Base-by-base conservation (phyloP, 2,113 vertebrate genomes). In the Myiagra hebetior region DNA sequence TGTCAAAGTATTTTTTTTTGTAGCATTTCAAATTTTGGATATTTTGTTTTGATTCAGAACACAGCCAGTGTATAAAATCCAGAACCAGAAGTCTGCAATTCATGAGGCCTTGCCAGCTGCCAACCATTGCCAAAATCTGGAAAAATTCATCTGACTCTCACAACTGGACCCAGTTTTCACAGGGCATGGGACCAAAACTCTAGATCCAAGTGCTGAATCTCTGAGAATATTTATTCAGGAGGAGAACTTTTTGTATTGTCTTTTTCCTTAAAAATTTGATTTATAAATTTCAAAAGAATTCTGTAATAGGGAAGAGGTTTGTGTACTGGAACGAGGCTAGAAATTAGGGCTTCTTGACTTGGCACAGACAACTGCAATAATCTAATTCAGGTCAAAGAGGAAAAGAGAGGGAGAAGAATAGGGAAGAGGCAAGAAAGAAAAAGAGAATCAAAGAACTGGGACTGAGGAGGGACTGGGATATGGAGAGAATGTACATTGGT, bases 1-100 rank as follows among this genome's bases (percentile, higher is more conserved):
- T 57, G 18, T 50, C 16, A 78, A 81, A 87, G 22, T 50, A 16
- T 33, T 18, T 70, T 89, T 55, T 52, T 68, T 52, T 52, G 47
- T 62, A 70, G 18, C 35, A 35, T 83, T 92, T 89, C 56, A 93
- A 30, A 95, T 63, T 91, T 63, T 72, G 47, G 35, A 18, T 56
- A 67, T 93, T 89, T 92, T 91, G 21, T 87, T 89, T 57, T 59
- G n/a, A 76, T 80, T 93, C 53, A 90, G 47, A 91, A 65, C 59
- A 89, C 81, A 95, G 33, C 21, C 24, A 63, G 19, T 27, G 13
- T 59, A 41, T 33, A 30, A 95, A 93, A 89, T 89, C 47, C 83
- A 88, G 80, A 95, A 93, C 64, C 55, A 3, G 64, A 93, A 89
- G 83, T 88, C 72, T 92, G 76, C 64, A 0, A 6, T 89, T 75